phyloP scores from a whole-genome alignment of 2,113 vertebrate species.

The Limanda limanda region DNA sequence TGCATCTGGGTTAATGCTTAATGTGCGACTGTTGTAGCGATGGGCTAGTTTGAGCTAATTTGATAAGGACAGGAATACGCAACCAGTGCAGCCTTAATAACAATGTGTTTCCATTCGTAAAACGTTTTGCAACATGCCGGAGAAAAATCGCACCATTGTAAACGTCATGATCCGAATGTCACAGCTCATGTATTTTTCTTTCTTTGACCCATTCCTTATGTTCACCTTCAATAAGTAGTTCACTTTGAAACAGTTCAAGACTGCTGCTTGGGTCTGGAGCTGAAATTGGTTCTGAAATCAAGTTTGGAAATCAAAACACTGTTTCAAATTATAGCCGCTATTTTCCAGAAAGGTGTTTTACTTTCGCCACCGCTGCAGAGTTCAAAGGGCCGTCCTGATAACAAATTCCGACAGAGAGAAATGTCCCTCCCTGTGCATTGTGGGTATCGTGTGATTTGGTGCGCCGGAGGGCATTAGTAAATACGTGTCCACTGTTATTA shows the following conservation, averaged over 20 bases:
- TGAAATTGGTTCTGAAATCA: conserved; percentile 39
- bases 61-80: conserved; percentile 43
- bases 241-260: conserved; percentile 15
- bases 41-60: conserved; percentile 62
- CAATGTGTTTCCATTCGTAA: conserved; percentile 41
- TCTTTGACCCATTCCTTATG: neutral
- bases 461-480: conserved; percentile 79
- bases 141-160: neutral
- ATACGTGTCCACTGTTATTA: conserved; percentile 85
- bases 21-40: conserved; percentile 23
- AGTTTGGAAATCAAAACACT: conserved; percentile 44
- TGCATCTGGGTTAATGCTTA: conserved; percentile 47
- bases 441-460: conserved; percentile 76
- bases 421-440: conserved; percentile 72
- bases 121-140: conserved; percentile 13
- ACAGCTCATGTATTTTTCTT: neutral
- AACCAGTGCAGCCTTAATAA: conserved; percentile 33
- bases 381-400: conserved; percentile 81
- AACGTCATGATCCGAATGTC: neutral
- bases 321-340: conserved; percentile 57
- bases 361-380: conserved; percentile 59
- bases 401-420: conserved; percentile 83
- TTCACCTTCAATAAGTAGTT: conserved; percentile 20
- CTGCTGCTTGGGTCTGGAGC: neutral
- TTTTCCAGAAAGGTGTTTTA: conserved; percentile 65